phyloP scores from a whole-genome alignment of 2,888 invertebrate species.

The Phalera bucephala region DNA sequence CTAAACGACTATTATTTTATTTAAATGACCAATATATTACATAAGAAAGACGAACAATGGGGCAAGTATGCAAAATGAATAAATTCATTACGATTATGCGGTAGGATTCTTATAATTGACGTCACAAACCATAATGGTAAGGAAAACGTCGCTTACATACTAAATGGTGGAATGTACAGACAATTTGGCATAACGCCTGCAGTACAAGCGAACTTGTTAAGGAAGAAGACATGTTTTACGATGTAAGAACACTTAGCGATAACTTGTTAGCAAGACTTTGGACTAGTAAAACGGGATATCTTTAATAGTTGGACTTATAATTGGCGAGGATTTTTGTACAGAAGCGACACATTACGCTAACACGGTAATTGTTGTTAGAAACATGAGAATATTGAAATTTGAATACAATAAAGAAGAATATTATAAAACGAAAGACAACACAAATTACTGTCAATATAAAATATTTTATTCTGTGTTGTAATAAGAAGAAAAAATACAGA shows the following conservation, averaged over 20 bases:
- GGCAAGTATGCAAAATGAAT: constrained; percentile 11
- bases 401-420: too few relatives aligned
- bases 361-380: too few relatives aligned
- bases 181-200: constrained; percentile 38
- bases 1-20: background rate
- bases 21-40: constrained; percentile 7
- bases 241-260: background rate
- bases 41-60: constrained; percentile 9
- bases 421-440: too few relatives aligned
- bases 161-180: constrained; percentile 22
- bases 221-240: too few relatives aligned
- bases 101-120: constrained; percentile 19
- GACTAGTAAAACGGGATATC: too few relatives aligned
- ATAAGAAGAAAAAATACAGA: too few relatives aligned
- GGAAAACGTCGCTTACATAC: constrained; percentile 21
- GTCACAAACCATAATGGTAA: constrained; percentile 27
- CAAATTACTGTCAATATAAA: too few relatives aligned
- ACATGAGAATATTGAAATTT: too few relatives aligned
- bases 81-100: constrained; percentile 7
- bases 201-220: constrained; percentile 21
- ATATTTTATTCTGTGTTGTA: too few relatives aligned
- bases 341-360: too few relatives aligned
- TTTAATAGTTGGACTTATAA: too few relatives aligned
- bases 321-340: too few relatives aligned
- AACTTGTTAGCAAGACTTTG: background rate